Base-by-base conservation (phyloP, 53 echinoderm and acorn worm species). In the Mesocentrotus franciscanus region DNA sequence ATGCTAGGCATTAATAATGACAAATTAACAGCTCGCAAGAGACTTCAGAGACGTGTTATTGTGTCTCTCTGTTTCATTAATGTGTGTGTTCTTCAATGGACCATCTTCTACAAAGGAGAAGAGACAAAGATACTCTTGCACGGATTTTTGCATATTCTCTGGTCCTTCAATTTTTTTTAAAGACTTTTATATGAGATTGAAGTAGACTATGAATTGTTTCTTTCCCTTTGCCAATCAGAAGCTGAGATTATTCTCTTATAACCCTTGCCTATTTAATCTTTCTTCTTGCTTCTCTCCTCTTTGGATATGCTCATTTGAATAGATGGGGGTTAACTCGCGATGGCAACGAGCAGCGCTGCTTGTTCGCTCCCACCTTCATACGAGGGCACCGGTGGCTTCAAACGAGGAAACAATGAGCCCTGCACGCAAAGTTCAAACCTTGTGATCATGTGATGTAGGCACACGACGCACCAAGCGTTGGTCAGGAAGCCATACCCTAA, bases 71-170 rank as follows among this genome's bases (percentile, higher is more conserved):
- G 95, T 61, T 94, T 94, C 70, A 66, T 94, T 55, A 85, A 85
- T 66, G 95, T 94, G 95, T 94, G 95, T 94, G 95, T 94, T 85
- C 95, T 94, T 85, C 95, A 66, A 32, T 18, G 87, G 87, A 93
- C 81, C 93, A 93, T 93, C 93, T 93, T 81, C 93, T 93, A 56
- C 56, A 78, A 75, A 30, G 16, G 93, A 93, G 83, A 93, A 81
- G 78, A 93, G 66, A 93, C 59, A 93, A 81, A 93, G 93, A 74
- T 93, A 93, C 93, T 93, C 93, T 93, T 93, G 93, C 93, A 93
- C 93, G 10, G 87, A 93, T 93, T 93, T 93, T 93, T 93, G 93
- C 93, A 93, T 93, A 71, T 93, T 93, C 36, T 92, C 92, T 93
- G 81, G 93, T 93, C 93, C 93, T 93, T 93, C 33, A 59, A 34